These are phyloP conservation scores for Hylia prasina DNA, from an alignment of 2,113 vertebrate species.

Conservation along the genomic window DNA sequence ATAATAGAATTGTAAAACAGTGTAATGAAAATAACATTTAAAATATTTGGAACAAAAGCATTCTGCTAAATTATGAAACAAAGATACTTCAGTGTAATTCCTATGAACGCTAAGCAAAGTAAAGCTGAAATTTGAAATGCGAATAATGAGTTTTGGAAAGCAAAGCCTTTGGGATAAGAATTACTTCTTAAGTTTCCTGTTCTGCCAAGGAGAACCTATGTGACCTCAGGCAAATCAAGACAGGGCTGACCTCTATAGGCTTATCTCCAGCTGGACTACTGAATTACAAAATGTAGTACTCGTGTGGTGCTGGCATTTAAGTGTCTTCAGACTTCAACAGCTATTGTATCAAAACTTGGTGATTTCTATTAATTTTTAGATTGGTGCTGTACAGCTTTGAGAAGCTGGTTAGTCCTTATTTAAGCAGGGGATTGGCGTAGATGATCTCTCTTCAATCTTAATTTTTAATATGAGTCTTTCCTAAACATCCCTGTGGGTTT, in stretches of 20 bases:
- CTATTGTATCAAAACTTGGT: neutral
- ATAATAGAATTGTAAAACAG: neutral
- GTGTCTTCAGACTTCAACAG: neutral
- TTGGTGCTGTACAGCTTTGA: neutral
- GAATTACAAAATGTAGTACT: neutral
- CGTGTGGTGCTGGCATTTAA: rapidly evolving
- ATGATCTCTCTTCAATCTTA: neutral
- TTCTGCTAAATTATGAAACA: neutral
- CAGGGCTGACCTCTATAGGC: neutral
- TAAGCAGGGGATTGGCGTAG: neutral
- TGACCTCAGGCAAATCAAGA: neutral
- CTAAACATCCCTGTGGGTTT: neutral
- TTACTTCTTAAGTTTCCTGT: neutral
- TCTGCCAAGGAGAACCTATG: neutral
- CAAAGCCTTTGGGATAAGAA: neutral
- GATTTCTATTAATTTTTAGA: neutral
- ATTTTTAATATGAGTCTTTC: neutral
- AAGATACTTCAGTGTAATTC: neutral
- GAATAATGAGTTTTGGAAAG: neutral
- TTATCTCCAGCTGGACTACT: neutral
- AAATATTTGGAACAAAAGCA: neutral
- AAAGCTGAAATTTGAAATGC: neutral
- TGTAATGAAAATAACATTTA: neutral
- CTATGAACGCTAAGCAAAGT: neutral
- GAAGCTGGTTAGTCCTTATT: neutral